Percentiles rank a stretch among this genome's conserved stretches.
phyloP scores from a whole-genome alignment of 2,797 vertebrate genomes.

The Yasuhikotakia modesta region DNA sequence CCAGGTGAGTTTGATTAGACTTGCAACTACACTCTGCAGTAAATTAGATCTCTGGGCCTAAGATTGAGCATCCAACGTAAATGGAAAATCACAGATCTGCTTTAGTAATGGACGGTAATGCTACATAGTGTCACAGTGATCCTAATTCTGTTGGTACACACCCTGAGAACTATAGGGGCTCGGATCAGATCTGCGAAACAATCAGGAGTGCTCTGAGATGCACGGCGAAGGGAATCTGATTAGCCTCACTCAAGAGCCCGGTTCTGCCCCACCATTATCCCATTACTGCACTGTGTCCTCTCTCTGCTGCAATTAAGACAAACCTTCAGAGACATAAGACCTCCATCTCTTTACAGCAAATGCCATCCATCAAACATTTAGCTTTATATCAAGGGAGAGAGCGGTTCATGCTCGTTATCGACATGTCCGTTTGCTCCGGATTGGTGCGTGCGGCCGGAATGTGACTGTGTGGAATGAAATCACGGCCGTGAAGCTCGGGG shows the following conservation, averaged over 20 bases:
- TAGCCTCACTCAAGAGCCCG: slow-evolving; percentile 69
- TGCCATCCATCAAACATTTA: slow-evolving; percentile 75
- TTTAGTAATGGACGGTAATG: slow-evolving; percentile 38
- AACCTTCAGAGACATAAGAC: slow-evolving; percentile 76
- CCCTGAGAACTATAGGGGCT: slow-evolving; percentile 34
- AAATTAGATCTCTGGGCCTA: slow-evolving; percentile 37
- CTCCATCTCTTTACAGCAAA: slow-evolving; percentile 72
- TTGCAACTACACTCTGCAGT: slow-evolving; percentile 28
- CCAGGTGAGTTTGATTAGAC: slow-evolving; percentile 33
- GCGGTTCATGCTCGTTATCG: slow-evolving; percentile 51
- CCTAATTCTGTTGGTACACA: slow-evolving; percentile 45
- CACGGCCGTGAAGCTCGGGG: slow-evolving; percentile 9
- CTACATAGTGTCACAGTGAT: slow-evolving; percentile 38
- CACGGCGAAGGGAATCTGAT: slow-evolving; percentile 73
- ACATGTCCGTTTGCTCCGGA: slow-evolving; percentile 48
- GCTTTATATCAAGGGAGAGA: slow-evolving; percentile 72
- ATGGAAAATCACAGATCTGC: slow-evolving; percentile 41
- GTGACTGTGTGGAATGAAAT: background rate
- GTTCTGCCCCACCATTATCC: slow-evolving; percentile 79
- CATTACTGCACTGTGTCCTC: slow-evolving; percentile 78
- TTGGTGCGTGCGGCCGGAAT: background rate
- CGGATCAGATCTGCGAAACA: slow-evolving; percentile 46
- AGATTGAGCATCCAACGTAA: slow-evolving; percentile 39
- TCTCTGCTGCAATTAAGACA: slow-evolving; percentile 79
- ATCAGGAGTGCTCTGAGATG: slow-evolving; percentile 62